A percentile compares a stretch with the other conserved stretches of the same genome.
These are phyloP conservation scores for Mustela nigripes DNA, from an alignment of 2,113 vertebrate genomes.

Conservation along the genomic window DNA sequence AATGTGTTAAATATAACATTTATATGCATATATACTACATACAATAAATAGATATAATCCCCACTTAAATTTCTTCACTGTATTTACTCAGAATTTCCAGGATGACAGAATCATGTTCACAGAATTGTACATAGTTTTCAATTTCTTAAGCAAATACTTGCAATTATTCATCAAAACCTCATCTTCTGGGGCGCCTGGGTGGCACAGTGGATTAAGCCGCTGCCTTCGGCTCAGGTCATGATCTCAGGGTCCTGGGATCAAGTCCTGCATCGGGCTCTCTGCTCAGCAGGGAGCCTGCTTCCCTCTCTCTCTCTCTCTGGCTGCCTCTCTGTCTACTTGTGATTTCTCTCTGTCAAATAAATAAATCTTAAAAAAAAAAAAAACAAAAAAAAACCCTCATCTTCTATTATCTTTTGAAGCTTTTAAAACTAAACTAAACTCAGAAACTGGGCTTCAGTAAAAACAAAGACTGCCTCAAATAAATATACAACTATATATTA, in stretches of 20 bases:
- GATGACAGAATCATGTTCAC: background rate
- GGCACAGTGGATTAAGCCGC: too few species aligned
- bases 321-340: too few species aligned
- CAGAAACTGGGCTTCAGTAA: background rate
- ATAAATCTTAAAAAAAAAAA: too few species aligned
- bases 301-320: too few species aligned
- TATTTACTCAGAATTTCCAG: background rate
- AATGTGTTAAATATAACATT: background rate
- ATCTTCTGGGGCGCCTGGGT: too few species aligned
- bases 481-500: background rate
- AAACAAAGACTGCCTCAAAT: background rate
- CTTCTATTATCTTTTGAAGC: background rate
- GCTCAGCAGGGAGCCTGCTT: too few species aligned
- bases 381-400: too few species aligned
- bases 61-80: background rate
- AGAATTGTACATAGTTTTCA: background rate
- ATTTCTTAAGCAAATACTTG: background rate
- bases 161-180: background rate
- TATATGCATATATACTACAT: too few species aligned
- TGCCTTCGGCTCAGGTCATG: too few species aligned
- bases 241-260: too few species aligned
- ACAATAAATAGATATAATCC: background rate
- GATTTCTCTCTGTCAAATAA: too few species aligned
- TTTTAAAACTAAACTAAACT: constrained; percentile 12
- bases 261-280: too few species aligned